These are phyloP conservation scores for Otolemur garnettii DNA, from an alignment of 2,113 vertebrate genomes.

Conservation along the genomic window DNA sequence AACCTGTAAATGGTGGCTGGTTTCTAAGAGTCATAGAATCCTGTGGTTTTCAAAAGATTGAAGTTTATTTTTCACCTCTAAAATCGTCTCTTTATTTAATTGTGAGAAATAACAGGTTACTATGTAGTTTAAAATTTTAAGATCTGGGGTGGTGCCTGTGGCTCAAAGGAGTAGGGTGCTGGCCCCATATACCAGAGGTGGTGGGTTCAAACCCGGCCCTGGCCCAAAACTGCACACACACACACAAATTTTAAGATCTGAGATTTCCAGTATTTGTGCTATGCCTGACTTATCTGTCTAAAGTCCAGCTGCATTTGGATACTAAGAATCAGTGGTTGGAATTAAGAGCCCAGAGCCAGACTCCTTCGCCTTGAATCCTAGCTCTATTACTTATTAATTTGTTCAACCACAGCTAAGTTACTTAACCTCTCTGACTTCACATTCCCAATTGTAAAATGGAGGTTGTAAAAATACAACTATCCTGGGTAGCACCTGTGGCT, in stretches of 20 bases:
- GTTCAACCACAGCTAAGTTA: not conserved
- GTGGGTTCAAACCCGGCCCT: no score
- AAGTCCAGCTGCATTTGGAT: not conserved
- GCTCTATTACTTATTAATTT: not conserved
- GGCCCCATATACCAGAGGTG: no score
- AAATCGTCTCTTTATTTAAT: slow-evolving; percentile 36
- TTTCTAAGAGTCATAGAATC: not conserved
- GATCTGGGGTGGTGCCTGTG: not conserved
- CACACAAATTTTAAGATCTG: slow-evolving; percentile 30
- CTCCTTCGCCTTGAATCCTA: slow-evolving; percentile 23
- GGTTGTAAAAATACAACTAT: not conserved
- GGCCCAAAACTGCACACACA: no score
- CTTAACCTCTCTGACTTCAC: not conserved
- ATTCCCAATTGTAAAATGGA: not conserved
- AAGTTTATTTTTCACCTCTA: slow-evolving; percentile 17
- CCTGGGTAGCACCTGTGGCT: no score
- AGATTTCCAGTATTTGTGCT: not conserved
- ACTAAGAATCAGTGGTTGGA: not conserved
- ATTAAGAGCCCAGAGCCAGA: not conserved
- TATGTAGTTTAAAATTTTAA: slow-evolving; percentile 38
- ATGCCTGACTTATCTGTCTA: not conserved
- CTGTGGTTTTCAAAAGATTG: slow-evolving; percentile 37
- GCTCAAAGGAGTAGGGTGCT: no score
- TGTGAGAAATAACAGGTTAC: not conserved
- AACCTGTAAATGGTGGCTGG: not conserved